These are phyloP conservation scores for Scaptomyza montana DNA, from an alignment of 1,140 invertebrate species.

Conservation along the genomic window DNA sequence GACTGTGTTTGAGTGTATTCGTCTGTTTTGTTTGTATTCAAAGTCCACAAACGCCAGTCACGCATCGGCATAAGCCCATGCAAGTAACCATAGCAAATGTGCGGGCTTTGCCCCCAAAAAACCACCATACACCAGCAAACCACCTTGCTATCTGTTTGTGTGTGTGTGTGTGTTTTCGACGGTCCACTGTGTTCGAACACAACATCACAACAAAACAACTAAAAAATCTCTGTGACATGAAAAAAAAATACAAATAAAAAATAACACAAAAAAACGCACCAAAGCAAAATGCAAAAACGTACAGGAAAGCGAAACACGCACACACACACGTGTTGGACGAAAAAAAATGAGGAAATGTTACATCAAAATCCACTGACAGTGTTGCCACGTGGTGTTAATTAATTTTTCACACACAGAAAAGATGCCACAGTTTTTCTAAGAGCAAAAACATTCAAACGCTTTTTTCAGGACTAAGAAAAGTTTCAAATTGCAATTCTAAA, in stretches of 20 bases:
- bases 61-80: constrained; percentile 76
- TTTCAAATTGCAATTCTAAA: no score
- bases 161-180: constrained; percentile 34
- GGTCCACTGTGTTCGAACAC: constrained; percentile 55
- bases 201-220: constrained; percentile 66
- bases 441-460: background rate
- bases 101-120: constrained; percentile 38
- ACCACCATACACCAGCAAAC: constrained; percentile 13
- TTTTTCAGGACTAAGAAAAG: background rate
- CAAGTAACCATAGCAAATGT: constrained; percentile 54
- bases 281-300: constrained; percentile 45
- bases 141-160: constrained; percentile 14
- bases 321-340: background rate
- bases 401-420: constrained; percentile 63
- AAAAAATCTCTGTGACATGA: constrained; percentile 69
- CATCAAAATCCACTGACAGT: constrained; percentile 63
- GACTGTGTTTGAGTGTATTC: constrained; percentile 22
- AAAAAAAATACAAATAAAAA: constrained; percentile 53
- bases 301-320: background rate
- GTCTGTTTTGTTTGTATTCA: constrained; percentile 78
- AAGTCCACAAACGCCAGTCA: constrained; percentile 78
- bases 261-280: constrained; percentile 27
- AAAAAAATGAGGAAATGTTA: constrained; percentile 47
- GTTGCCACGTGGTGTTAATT: constrained; percentile 73
- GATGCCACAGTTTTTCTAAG: constrained; percentile 22